Base-by-base conservation (phyloP, 64 coral and sea anemone genomes). In the Anthopleura sola region DNA sequence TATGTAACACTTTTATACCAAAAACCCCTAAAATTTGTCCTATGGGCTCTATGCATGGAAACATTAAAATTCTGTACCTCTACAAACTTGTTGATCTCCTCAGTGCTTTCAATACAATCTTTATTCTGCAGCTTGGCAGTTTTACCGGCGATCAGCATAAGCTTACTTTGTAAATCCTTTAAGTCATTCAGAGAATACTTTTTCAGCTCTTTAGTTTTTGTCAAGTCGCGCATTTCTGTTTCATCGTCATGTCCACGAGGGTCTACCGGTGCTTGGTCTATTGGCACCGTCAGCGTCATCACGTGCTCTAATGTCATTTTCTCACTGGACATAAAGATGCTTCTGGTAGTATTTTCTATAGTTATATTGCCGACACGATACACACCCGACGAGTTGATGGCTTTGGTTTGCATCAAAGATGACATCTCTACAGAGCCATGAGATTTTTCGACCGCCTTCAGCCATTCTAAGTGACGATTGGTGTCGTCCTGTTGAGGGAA, bases 341-440 rank as follows among this genome's bases (percentile, higher is more conserved):
- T 36, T 29, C 39, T 68, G 29, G 1, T 44, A 20, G 11, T 28
- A 5, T 40, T 34, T 11, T 49, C 58, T 0, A 23, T 2, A 6
- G 16, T 18, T 29, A 83, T 33, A 9, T 36, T 19, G n/a, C 91
- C 93, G 37, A 95, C 86, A 56, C 58, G 33, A 46, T 88, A 95
- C 2, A 90, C 88, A 79, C 93, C 93, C 10, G 44, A 58, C 3
- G 69, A 80, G 60, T 95, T 95, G 81, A 95, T 95, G 3, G 75
- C 83, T 38, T 95, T 85, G 26, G 89, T 82, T 68, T 88, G 88
- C 36, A 88, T 76, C 24, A 95, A 21, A 0, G 93, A 91, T 1
- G 95, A 83, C 82, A 94, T 86, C 23, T 86, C 95, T 19, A 98
- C 95, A 0, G 92, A 94, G n/a, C 95, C 95, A 75, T 94, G 95